Conservation (phyloP, 1,140 invertebrate species). For the Zaprionus lachaisei region DNA sequence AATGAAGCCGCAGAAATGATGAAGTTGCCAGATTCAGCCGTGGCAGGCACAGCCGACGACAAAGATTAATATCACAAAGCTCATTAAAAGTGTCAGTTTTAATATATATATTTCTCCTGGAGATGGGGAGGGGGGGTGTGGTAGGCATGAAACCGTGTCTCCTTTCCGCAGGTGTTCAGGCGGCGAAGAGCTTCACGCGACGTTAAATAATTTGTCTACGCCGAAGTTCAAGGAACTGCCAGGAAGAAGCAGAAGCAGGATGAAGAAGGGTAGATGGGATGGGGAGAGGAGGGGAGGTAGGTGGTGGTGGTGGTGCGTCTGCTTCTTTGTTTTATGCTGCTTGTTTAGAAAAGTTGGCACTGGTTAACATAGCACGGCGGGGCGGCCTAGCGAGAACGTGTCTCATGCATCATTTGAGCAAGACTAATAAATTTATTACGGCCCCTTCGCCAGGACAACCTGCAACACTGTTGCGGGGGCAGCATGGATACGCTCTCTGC, state of each 20-base stretch:
- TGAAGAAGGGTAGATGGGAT: not conserved
- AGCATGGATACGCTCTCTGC: not conserved
- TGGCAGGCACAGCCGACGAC: slow-evolving; percentile 45
- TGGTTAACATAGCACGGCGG: slow-evolving; percentile 18
- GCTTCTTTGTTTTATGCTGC: slow-evolving; percentile 58
- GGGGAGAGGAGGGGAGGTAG: not conserved
- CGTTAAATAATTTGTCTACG: slow-evolving; percentile 73
- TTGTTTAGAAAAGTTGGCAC: slow-evolving; percentile 46
- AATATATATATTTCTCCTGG: slow-evolving; percentile 49
- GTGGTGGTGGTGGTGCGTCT: slow-evolving; percentile 20
- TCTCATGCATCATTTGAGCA: slow-evolving; percentile 73
- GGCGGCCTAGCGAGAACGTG: slow-evolving; percentile 38
- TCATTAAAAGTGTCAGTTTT: slow-evolving; percentile 79
- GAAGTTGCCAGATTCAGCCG: slow-evolving; percentile 37
- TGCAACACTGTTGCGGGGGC: slow-evolving; percentile 19
- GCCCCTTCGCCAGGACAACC: slow-evolving; percentile 35
- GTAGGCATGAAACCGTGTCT: not conserved
- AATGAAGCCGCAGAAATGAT: slow-evolving; percentile 33
- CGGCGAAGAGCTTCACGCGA: slow-evolving; percentile 33
- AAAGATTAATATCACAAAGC: slow-evolving; percentile 77
- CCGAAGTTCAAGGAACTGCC: slow-evolving; percentile 74
- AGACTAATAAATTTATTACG: slow-evolving; percentile 80
- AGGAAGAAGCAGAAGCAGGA: not conserved
- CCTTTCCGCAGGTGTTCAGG: slow-evolving; percentile 23
- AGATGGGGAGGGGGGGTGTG: not conserved